These are phyloP conservation scores for Seriola aureovittata DNA, from an alignment of 2,113 vertebrate genomes.

Conservation along the genomic window DNA sequence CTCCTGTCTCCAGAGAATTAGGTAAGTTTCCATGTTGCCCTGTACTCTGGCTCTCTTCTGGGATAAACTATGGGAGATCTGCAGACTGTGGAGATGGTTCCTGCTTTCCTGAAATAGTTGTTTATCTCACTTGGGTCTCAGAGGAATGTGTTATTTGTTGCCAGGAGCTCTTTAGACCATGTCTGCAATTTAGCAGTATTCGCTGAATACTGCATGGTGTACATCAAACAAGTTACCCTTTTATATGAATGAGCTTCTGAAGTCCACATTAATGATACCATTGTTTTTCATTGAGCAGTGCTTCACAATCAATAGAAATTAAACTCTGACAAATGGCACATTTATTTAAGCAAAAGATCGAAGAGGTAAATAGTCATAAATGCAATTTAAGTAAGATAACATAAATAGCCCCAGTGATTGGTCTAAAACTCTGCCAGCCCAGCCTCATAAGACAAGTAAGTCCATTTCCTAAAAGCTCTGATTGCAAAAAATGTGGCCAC, in stretches of 20 bases:
- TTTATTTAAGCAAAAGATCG: not conserved
- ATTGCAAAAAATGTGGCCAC: not conserved
- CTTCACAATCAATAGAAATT: not conserved
- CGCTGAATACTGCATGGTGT: not conserved
- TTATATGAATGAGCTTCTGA: not conserved
- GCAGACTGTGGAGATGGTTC: not conserved
- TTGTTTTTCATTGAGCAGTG: not conserved
- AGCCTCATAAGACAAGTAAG: not conserved
- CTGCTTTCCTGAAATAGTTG: not conserved
- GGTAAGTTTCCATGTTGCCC: slow-evolving; percentile 85
- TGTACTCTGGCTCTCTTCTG: slow-evolving; percentile 28
- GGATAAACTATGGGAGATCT: slow-evolving; percentile 6
- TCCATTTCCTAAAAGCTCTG: not conserved
- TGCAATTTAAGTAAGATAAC: not conserved
- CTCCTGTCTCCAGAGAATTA: slow-evolving; percentile 95
- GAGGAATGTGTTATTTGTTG: not conserved
- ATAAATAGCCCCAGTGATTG: not conserved
- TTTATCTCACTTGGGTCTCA: slow-evolving; percentile 10
- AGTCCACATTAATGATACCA: not conserved
- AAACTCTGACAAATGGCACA: not conserved
- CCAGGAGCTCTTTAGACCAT: not conserved
- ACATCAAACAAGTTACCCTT: not conserved
- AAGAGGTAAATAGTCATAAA: not conserved
- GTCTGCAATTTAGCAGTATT: not conserved
- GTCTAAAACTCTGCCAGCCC: not conserved